Conservation (phyloP, 2,888 invertebrate species). For the Eupithecia tripunctaria region DNA sequence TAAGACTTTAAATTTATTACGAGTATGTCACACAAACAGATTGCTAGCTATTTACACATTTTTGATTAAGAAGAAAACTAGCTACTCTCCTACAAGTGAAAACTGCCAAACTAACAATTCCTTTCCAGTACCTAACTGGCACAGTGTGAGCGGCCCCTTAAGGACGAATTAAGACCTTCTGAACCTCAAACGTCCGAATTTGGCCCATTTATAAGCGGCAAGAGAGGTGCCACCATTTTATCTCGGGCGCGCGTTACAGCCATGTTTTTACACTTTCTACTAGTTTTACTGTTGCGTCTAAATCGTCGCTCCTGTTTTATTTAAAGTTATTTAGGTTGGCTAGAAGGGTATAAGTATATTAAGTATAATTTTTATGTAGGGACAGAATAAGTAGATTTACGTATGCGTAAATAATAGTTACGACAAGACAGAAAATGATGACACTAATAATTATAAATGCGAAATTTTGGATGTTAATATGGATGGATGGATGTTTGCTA, state of each 20-base stretch:
- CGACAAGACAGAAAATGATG: no score
- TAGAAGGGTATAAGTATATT: neutral
- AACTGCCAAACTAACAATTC: neutral
- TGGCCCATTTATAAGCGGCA: conserved; percentile 8
- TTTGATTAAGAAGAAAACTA: neutral
- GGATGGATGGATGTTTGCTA: no score
- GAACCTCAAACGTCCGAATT: conserved; percentile 15
- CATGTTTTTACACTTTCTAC: neutral
- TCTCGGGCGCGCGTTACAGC: neutral
- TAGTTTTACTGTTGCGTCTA: neutral
- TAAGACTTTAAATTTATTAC: neutral
- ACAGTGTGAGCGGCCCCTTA: neutral
- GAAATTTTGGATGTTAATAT: no score
- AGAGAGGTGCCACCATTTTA: conserved; percentile 8
- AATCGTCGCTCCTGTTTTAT: neutral
- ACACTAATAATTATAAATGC: no score
- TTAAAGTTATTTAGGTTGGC: neutral
- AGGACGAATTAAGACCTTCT: conserved; percentile 8
- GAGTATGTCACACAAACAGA: neutral
- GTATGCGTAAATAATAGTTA: no score
- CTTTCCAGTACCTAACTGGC: neutral
- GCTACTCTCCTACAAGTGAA: neutral
- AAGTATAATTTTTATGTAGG: neutral
- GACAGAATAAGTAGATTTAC: neutral
- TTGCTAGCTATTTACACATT: neutral